Base-by-base conservation (phyloP, 1,140 invertebrate species). In the Trissolcus basalis region DNA sequence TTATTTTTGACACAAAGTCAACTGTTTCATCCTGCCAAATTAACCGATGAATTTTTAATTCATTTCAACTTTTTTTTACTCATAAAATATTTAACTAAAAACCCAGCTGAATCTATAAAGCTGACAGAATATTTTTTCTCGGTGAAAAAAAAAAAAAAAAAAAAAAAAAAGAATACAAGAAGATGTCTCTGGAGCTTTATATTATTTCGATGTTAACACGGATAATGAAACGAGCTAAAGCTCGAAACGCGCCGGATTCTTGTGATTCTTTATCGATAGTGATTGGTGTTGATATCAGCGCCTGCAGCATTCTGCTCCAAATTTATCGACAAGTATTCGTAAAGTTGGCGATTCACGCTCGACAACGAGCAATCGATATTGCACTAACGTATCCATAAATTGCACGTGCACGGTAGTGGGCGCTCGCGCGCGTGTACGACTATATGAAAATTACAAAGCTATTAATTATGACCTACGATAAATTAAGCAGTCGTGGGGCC, bases 361-460 rank as follows among this genome's bases (percentile, higher is more conserved):
- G 71, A 74, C 65, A 71, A 65, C 70, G 60, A 59, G 61, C 56
- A 78, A 78, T 78, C 77, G 77, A 70, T 74, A 78, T 71, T 69
- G 56, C 61, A 58, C 70, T 63, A 78, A 78, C 70, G 77, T 78
- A 78, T 74, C 70, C 77, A 78, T 78, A 78, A 74, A 78, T 74
- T 78, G 59, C 71, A 53, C 64, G 63, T 65, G 64, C 69, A 76
- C 49, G 70, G 49, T 58, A 51, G 47, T 44, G 56, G 70, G 27
- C 51, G 54, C n/a, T 44, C 59, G 75, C 70, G 72, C 73, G 74
- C 79, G 71, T 81, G 80, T 85, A 87, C 77, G 82, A 79, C 81
- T 82, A 81, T 87, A 87, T 88, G 85, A 88, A 87, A 88, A 88
- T 88, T 88, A 87, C 86, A 88, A 88, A 87, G 86, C 86, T 88